Evolutionary conservation across 2,797 vertebrate species (phyloP).

Genomic region (Hoplostethus mediterraneus): DNA sequence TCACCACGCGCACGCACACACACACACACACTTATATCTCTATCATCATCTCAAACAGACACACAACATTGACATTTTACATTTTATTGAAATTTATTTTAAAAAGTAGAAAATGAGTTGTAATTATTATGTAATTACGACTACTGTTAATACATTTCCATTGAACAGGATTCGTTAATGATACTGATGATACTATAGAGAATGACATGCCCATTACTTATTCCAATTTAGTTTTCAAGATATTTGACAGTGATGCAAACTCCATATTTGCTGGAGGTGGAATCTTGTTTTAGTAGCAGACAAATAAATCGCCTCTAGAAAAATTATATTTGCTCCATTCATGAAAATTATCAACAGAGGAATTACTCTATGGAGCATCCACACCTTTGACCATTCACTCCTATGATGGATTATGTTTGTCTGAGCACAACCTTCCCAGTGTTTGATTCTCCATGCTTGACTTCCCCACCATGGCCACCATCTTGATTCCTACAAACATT

Average conservation of each 20-base stretch:
- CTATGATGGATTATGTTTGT: constrained; percentile 67
- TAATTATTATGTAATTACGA: not conserved
- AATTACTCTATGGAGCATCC: constrained; percentile 47
- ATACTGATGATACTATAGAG: not conserved
- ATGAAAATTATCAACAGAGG: constrained; percentile 59
- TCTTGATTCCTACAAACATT: constrained; percentile 74
- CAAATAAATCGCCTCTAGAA: constrained; percentile 2
- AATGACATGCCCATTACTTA: not conserved
- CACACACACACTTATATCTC: constrained; percentile 11
- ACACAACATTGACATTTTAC: constrained; percentile 6
- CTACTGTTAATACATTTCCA: not conserved
- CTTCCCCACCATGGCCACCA: constrained; percentile 69
- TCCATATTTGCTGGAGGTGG: constrained; percentile 17
- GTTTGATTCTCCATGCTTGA: constrained; percentile 68
- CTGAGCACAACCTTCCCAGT: constrained; percentile 46
- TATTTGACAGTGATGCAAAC: constrained; percentile 8
- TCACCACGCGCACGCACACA: constrained; percentile 14
- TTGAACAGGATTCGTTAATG: not conserved
- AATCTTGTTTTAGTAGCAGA: constrained; percentile 7
- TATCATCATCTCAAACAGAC: constrained; percentile 10
- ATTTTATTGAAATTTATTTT: too few relatives aligned
- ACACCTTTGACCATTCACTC: constrained; percentile 38
- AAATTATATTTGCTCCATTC: constrained; percentile 24
- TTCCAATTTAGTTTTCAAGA: not conserved
- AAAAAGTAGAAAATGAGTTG: not conserved